Percentiles rank a stretch among this genome's conserved stretches.
Evolutionary conservation across 2,113 vertebrate species (phyloP).

Genomic region (Origma solitaria): DNA sequence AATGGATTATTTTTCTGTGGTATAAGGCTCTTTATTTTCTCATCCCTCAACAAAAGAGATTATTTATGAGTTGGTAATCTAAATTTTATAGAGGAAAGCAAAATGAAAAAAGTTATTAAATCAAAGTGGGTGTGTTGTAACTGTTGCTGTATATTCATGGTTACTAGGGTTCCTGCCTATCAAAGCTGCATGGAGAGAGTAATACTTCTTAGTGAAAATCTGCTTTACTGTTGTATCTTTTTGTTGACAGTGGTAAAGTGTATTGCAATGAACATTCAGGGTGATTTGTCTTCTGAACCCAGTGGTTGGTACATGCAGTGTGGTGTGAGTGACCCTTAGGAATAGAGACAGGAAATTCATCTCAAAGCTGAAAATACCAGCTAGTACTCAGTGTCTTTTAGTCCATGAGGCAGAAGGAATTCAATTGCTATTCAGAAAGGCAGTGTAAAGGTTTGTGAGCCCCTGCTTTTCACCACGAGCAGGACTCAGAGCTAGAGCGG

Average conservation of each 20-base stretch:
- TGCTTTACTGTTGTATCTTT: background rate
- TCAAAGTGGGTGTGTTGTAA: background rate
- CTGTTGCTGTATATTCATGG: background rate
- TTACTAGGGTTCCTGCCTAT: background rate
- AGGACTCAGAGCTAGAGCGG: background rate
- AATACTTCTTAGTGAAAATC: background rate
- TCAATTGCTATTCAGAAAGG: background rate
- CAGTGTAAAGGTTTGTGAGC: background rate
- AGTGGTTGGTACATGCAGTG: accelerated
- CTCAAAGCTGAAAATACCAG: background rate
- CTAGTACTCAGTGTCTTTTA: background rate
- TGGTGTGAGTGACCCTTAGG: background rate
- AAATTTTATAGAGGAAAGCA: too few relatives aligned
- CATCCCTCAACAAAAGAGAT: background rate
- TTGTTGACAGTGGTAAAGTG: background rate
- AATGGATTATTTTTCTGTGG: background rate
- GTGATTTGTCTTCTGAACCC: background rate
- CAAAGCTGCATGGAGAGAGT: background rate
- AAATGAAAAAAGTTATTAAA: background rate
- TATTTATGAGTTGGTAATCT: too few relatives aligned
- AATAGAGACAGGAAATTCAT: background rate
- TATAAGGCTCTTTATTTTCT: background rate
- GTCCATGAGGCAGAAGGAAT: background rate
- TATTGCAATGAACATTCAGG: background rate
- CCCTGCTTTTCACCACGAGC: background rate